Percentiles rank a stretch among this genome's conserved stretches.
These are phyloP conservation scores for cat (Felis catus) DNA, from an alignment of 2,113 vertebrate species.

Conservation along the genomic window DNA sequence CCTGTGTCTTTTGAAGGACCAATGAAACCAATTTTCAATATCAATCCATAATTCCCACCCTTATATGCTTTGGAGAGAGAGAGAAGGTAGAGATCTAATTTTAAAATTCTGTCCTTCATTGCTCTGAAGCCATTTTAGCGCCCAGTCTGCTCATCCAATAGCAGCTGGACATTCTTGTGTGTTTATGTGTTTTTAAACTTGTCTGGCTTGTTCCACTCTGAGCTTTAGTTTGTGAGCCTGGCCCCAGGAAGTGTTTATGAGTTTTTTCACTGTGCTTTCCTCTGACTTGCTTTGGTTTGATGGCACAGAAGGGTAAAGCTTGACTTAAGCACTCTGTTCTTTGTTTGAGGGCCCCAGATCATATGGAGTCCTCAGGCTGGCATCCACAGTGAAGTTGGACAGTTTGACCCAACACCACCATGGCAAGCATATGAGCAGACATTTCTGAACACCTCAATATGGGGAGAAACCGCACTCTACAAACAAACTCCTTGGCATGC, in stretches of 20 bases:
- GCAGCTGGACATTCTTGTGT: neutral
- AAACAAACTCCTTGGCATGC: neutral
- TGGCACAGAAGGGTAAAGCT: neutral
- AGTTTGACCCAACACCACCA: neutral
- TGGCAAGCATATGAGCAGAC: neutral
- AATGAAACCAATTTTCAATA: conserved; percentile 15
- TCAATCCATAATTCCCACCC: neutral
- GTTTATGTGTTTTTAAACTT: conserved; percentile 4
- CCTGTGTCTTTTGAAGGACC: neutral
- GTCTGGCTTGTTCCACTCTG: neutral
- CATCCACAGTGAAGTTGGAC: too few relatives aligned
- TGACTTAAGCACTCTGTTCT: neutral
- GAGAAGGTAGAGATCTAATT: neutral
- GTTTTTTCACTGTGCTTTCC: neutral
- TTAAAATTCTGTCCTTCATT: neutral
- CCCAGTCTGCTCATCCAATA: neutral
- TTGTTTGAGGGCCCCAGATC: neutral
- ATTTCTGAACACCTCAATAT: neutral
- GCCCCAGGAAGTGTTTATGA: conserved; percentile 41
- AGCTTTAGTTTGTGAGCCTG: neutral
- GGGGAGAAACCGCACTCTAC: neutral
- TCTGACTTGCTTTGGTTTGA: conserved; percentile 29
- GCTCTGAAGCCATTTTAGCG: neutral
- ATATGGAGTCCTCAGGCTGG: neutral
- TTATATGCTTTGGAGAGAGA: neutral